phyloP scores from a whole-genome alignment of 2,797 vertebrate species.

The Hephaestus fuliginosus region DNA sequence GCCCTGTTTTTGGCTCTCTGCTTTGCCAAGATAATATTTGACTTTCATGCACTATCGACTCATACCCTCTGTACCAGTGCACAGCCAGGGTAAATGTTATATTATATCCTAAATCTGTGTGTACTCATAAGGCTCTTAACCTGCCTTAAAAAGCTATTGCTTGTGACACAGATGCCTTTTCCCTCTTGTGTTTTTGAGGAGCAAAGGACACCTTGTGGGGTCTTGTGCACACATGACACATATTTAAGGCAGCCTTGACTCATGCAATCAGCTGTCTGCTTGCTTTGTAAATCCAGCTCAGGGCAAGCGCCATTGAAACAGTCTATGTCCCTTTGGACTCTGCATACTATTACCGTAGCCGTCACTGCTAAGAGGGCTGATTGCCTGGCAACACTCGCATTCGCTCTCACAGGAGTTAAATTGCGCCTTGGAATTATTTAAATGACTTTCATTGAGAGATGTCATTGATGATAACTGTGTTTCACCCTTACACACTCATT shows the following conservation, averaged over 20 bases:
- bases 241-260: slow-evolving; percentile 43
- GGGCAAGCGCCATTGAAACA: slow-evolving; percentile 53
- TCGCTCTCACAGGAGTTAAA: slow-evolving; percentile 47
- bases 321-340: slow-evolving; percentile 62
- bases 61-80: slow-evolving; percentile 36
- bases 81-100: slow-evolving; percentile 32
- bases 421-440: slow-evolving; percentile 67
- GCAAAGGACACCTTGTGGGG: slow-evolving; percentile 4
- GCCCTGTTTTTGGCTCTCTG: slow-evolving; percentile 49
- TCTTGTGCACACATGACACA: slow-evolving; percentile 41
- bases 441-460: slow-evolving; percentile 66
- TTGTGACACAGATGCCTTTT: slow-evolving; percentile 33
- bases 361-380: slow-evolving; percentile 44
- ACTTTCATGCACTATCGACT: slow-evolving; percentile 56
- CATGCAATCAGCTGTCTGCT: slow-evolving; percentile 64
- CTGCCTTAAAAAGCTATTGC: slow-evolving; percentile 35
- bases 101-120: slow-evolving; percentile 44
- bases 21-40: slow-evolving; percentile 62
- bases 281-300: slow-evolving; percentile 59
- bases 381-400: slow-evolving; percentile 66
- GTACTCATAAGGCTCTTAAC: slow-evolving; percentile 44
- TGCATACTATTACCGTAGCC: slow-evolving; percentile 56
- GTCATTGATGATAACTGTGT: slow-evolving; percentile 61
- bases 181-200: slow-evolving; percentile 31
- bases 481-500: slow-evolving; percentile 55